Evolutionary conservation across 2,113 vertebrate genomes (phyloP), one percentile per base, ranked within the genome.

Genomic region (Piprites chloris): DNA sequence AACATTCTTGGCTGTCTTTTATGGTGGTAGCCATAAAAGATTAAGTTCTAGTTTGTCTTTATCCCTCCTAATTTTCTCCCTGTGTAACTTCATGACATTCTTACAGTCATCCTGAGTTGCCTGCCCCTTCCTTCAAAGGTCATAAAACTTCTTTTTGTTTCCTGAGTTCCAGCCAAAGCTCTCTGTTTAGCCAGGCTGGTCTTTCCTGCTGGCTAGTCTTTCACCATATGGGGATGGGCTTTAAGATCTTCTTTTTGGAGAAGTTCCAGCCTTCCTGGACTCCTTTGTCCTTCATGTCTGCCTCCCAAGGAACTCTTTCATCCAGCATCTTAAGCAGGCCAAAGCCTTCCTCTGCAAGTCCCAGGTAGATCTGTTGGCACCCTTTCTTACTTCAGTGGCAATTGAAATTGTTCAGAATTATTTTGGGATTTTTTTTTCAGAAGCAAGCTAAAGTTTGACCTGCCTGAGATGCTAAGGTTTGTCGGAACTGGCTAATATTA

Each of bases 191-290:
- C 26, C n/a, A 42, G 26, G 26, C 8, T 27, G 3, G 7, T 42
- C 11, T 65, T 77, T 26, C 20, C 20, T 23, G 24, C 21, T 61
- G 9, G 39, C 20, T 75, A 0, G 0, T 30, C n/a, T 75, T 75
- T 42, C 0, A 1, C 14, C 3, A 3, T 49, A 19, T 27, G 12
- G 41, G 22, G 11, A 9, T 22, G 35, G 63, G 18, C 32, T 23
- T 4, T 6, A 27, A 23, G 17, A 42, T 49, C 69, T 69, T 47
- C 17, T 41, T 26, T 26, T 62, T 84, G 22, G 14, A 56, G 26
- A 37, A 37, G 0, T 0, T 62, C 49, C 46, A 30, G n/a, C 13
- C 17, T 35, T 55, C n/a, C 41, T 55, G 47, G 35, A 56, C 18
- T 55, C 30, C 47, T 63, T 42, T 49, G n/a, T 41, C 12, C 21